Evolutionary conservation across 2,113 vertebrate species (phyloP).

Genomic region (Gambusia affinis): DNA sequence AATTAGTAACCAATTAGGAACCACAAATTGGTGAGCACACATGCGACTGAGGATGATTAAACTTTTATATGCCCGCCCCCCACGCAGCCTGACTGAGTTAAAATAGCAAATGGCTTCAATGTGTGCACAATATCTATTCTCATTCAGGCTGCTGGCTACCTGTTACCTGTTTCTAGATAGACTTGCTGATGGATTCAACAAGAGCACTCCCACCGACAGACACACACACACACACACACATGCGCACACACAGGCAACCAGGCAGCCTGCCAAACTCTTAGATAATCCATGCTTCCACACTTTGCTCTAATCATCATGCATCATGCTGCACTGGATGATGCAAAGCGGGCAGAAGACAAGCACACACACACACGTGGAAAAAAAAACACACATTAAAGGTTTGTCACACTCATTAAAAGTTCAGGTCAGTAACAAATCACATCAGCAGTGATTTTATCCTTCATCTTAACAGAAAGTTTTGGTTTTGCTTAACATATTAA

Average conservation of each 20-base stretch:
- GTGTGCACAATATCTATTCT: constrained; percentile 69
- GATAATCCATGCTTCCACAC: constrained; percentile 75
- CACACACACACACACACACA: constrained; percentile 24
- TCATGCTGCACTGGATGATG: constrained; percentile 31
- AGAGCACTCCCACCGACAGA: constrained; percentile 26
- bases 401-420: constrained; percentile 32
- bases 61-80: constrained; percentile 55
- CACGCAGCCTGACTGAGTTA: constrained; percentile 64
- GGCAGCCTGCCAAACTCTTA: constrained; percentile 73
- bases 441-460: background rate
- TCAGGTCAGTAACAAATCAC: constrained; percentile 12
- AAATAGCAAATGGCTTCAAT: constrained; percentile 70
- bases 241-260: constrained; percentile 18
- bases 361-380: constrained; percentile 5
- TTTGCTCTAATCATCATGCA: constrained; percentile 41
- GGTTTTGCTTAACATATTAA: background rate
- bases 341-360: constrained; percentile 18
- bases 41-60: constrained; percentile 52
- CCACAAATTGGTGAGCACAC: constrained; percentile 45
- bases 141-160: constrained; percentile 63
- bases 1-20: constrained; percentile 46
- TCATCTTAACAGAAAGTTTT: background rate
- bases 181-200: constrained; percentile 53
- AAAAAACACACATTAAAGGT: constrained; percentile 7
- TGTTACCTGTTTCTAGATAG: constrained; percentile 62